These are phyloP conservation scores for Charanyca ferruginea DNA, from an alignment of 2,888 invertebrate species.

Conservation along the genomic window DNA sequence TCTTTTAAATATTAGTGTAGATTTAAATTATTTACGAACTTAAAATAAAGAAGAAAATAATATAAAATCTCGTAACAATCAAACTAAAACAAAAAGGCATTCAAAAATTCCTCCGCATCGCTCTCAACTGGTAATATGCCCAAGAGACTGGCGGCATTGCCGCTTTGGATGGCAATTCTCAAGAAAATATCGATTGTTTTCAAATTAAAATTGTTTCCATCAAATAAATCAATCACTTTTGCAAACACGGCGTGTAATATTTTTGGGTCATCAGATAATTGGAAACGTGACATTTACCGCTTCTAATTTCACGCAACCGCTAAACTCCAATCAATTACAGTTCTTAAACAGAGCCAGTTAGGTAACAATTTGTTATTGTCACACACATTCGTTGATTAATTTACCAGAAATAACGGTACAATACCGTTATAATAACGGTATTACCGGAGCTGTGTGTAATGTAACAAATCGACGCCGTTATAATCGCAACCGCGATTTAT, in stretches of 20 bases:
- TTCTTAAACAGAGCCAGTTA: conserved; percentile 25
- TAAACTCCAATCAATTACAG: conserved; percentile 17
- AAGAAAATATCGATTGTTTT: neutral
- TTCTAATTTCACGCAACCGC: neutral
- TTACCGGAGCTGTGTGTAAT: conserved; percentile 43
- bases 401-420: conserved; percentile 51
- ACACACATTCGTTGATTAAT: conserved; percentile 52
- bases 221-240: neutral
- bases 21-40: too few species aligned
- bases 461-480: conserved; percentile 62
- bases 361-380: conserved; percentile 46
- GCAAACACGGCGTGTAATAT: neutral
- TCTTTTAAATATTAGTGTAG: too few species aligned
- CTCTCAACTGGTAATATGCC: too few species aligned
- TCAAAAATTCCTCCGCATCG: too few species aligned
- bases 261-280: neutral
- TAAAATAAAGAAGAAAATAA: too few species aligned
- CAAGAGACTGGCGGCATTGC: too few species aligned
- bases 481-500: conserved; percentile 62
- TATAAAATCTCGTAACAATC: too few species aligned
- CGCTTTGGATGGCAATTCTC: too few species aligned
- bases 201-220: neutral
- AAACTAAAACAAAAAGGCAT: too few species aligned
- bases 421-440: conserved; percentile 53
- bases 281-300: neutral